Evolutionary conservation across 2,113 vertebrate genomes (phyloP).

Genomic region (Mungos mungo): DNA sequence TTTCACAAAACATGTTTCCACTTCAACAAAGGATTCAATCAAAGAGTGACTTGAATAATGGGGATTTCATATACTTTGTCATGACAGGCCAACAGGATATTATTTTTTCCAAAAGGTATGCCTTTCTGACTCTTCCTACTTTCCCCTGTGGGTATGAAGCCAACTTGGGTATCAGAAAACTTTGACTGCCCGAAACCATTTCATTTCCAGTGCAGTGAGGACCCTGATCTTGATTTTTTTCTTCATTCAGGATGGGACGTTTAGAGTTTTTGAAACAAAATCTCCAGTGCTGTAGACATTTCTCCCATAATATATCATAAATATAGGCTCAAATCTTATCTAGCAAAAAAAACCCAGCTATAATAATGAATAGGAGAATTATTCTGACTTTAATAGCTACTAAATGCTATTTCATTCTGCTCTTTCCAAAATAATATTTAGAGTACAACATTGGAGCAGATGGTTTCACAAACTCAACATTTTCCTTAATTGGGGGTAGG

Average conservation of each 20-base stretch:
- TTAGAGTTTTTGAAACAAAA: constrained; percentile 48
- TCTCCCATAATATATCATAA: neutral
- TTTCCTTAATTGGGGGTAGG: constrained; percentile 16
- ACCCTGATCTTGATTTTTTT: neutral
- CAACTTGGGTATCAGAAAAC: neutral
- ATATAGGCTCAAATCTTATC: neutral
- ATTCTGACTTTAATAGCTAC: constrained; percentile 54
- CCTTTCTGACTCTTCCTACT: neutral
- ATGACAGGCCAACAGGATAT: constrained; percentile 17
- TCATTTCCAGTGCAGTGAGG: neutral
- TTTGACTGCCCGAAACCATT: neutral
- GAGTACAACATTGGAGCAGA: constrained; percentile 26
- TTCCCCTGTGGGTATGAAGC: neutral
- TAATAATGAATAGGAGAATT: constrained; percentile 8
- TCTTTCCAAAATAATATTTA: constrained; percentile 51
- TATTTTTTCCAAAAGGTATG: neutral
- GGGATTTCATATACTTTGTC: constrained; percentile 10
- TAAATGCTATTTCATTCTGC: constrained; percentile 28
- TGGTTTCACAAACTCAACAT: constrained; percentile 48
- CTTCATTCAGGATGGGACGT: neutral
- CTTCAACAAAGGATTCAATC: constrained; percentile 46
- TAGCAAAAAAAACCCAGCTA: neutral
- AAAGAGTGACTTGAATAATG: constrained; percentile 41
- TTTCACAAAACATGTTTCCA: constrained; percentile 51
- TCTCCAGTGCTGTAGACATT: neutral